These are phyloP conservation scores for Chionis minor DNA, from an alignment of 2,113 vertebrate genomes.

Conservation along the genomic window DNA sequence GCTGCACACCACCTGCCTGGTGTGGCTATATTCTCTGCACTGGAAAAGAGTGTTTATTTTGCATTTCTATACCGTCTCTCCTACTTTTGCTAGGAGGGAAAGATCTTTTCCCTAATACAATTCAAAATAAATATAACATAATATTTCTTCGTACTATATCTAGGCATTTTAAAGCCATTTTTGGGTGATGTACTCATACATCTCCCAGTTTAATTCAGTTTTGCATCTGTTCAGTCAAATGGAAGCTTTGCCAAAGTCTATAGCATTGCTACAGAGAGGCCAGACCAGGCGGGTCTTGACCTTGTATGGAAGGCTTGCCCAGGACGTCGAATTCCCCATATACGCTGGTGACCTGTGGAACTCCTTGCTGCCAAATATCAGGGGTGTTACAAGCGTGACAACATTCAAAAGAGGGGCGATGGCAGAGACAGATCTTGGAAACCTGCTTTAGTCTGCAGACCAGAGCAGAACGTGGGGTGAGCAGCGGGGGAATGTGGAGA, in stretches of 20 bases:
- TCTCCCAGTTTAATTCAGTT: neutral
- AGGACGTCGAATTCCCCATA: neutral
- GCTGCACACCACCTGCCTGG: neutral
- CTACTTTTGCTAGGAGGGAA: neutral
- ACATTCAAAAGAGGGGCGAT: neutral
- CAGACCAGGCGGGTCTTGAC: neutral
- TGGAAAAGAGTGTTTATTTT: neutral
- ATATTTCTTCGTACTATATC: neutral
- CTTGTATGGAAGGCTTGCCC: neutral
- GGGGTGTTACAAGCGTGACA: neutral
- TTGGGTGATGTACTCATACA: neutral
- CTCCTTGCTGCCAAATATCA: neutral
- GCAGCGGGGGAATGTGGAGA: neutral
- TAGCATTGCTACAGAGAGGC: neutral
- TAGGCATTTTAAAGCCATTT: neutral
- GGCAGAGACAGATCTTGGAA: neutral
- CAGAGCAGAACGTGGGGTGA: accelerated
- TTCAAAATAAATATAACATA: slow-evolving; percentile 1
- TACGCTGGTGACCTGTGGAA: neutral
- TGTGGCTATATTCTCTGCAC: neutral
- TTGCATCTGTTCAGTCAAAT: neutral
- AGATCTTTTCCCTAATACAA: neutral
- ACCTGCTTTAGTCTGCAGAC: neutral
- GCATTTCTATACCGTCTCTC: neutral
- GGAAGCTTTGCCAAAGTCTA: neutral